Base-by-base conservation (phyloP, 2,797 vertebrate species). In the Dipus sagitta region DNA sequence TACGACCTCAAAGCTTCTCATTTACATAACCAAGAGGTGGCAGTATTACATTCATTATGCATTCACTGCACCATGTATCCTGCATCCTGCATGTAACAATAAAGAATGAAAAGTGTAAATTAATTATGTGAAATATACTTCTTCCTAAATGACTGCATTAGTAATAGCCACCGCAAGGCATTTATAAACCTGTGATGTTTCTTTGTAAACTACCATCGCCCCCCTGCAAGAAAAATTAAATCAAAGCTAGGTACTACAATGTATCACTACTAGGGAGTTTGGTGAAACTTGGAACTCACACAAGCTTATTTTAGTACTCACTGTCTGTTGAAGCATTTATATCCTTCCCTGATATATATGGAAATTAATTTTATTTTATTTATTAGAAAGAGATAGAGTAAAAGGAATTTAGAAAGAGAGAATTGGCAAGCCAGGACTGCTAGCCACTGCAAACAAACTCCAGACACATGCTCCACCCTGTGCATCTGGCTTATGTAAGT, bases 11-110 rank as follows among this genome's bases (percentile, higher is more conserved):
- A 70, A 96, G 74, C 24, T 47, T 34, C 88, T 96, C n/a, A 93
- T 95, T 97, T 95, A 85, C 94, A 96, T 96, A 97, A 93, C 86
- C 95, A 96, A 96, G 90, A 96, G 88, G 65, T 96, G 94, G 94
- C 90, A 97, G 95, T 92, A 88, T 96, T 92, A 96, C 71, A 96
- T 95, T 64, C 95, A 95, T 84, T 95, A 94, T 95, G 38, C 67
- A 87, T 91, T 94, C 86, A 77, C 47, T 92, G 24, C 4, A 54
- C n/a, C 78, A 20, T 67, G 67, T 80, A 77, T 94, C 62, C 20
- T 24, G 24, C 89, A 77, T 94, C 62, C 5, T 24, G 24, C 89
- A 92, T 76, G 90, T 60, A 92, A 90, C 32, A 87, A 86, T 84
- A 91, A 84, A 95, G 85, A 93, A 34, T 74, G 62, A 84, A 93